Percentiles rank a stretch among this genome's conserved stretches.
These are phyloP conservation scores for Spicauda simplicius DNA, from an alignment of 2,888 invertebrate species.

Conservation along the genomic window DNA sequence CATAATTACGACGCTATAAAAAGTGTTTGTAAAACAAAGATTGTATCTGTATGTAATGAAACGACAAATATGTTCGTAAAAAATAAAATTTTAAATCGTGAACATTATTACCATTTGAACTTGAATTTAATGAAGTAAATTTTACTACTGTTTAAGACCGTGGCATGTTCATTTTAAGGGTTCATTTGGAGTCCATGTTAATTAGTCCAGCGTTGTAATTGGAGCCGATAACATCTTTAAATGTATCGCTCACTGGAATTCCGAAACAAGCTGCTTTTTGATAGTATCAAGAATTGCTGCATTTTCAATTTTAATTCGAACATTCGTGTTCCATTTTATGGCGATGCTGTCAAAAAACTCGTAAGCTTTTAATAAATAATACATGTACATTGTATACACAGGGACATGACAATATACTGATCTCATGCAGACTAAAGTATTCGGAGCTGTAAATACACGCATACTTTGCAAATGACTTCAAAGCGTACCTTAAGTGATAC, in stretches of 20 bases:
- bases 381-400: conserved; percentile 8
- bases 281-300: conserved; percentile 18
- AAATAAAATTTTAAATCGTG: conserved; percentile 26
- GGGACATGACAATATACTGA: neutral
- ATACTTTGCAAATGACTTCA: conserved; percentile 16
- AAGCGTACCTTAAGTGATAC: conserved; percentile 8
- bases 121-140: conserved; percentile 26
- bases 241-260: conserved; percentile 27
- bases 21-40: conserved; percentile 43
- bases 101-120: conserved; percentile 1
- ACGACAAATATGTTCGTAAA: conserved; percentile 27
- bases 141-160: conserved; percentile 28
- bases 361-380: conserved; percentile 30
- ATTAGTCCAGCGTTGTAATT: conserved; percentile 32
- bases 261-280: conserved; percentile 14
- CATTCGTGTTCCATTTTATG: conserved; percentile 14
- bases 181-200: conserved; percentile 26
- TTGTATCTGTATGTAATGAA: conserved; percentile 38
- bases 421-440: conserved; percentile 5
- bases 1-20: conserved; percentile 53
- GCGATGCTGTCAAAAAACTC: conserved; percentile 11
- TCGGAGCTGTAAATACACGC: conserved; percentile 4
- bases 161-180: conserved; percentile 27
- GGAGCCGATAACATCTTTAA: conserved; percentile 36
- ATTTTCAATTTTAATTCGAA: conserved; percentile 32